Conservation (phyloP, 2,113 vertebrate species). For the Sinocyclocheilus rhinocerous region DNA sequence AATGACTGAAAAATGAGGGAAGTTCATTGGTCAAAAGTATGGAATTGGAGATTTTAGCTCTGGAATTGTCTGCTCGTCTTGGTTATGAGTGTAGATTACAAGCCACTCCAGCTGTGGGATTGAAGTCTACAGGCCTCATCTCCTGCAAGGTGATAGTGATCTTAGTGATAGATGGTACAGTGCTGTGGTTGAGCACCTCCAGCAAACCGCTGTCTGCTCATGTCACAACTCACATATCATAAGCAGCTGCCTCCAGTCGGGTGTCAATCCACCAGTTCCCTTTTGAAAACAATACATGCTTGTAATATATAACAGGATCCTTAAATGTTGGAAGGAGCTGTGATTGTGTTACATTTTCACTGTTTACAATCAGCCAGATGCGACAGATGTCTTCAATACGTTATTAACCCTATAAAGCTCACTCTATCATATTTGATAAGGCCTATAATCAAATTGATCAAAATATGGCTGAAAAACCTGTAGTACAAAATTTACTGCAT, state of each 20-base stretch:
- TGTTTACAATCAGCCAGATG: not conserved
- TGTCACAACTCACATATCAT: conserved; percentile 66
- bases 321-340: not conserved
- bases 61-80: not conserved
- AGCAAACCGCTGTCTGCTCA: conserved; percentile 66
- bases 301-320: not conserved
- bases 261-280: conserved; percentile 1
- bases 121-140: conserved; percentile 67
- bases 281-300: not conserved
- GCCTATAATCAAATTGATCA: not conserved
- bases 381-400: not conserved
- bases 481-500: not conserved
- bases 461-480: not conserved
- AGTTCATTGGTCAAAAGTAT: not conserved
- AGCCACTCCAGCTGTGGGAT: conserved; percentile 26
- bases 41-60: conserved; percentile 8
- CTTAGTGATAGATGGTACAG: conserved; percentile 72
- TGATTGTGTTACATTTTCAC: not conserved
- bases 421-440: not conserved
- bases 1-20: not conserved
- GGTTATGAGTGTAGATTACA: not conserved
- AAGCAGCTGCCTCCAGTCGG: conserved; percentile 51
- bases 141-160: conserved; percentile 69
- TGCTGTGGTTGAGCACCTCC: conserved; percentile 68
- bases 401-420: not conserved